Evolutionary conservation across 1,140 invertebrate species (phyloP).

Genomic region (Gonatopus flavifemur): DNA sequence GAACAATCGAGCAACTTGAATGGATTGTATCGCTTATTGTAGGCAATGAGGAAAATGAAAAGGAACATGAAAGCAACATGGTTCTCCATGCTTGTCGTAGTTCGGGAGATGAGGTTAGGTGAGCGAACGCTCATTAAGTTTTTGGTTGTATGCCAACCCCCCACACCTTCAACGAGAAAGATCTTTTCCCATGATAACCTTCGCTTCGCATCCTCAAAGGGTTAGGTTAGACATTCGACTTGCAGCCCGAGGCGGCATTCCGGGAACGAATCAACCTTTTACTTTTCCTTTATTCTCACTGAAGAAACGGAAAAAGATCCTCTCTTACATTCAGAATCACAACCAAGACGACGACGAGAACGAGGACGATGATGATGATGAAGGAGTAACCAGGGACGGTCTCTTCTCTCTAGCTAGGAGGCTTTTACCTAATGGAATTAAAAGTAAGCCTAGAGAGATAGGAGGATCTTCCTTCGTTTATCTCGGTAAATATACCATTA

Average conservation of each 20-base stretch:
- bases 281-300: slow-evolving; percentile 15
- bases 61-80: slow-evolving; percentile 2
- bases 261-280: no score
- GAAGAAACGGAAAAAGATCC: slow-evolving; percentile 1
- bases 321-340: no score
- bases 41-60: slow-evolving; percentile 5
- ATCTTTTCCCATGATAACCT: slow-evolving; percentile 41
- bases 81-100: not conserved
- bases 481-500: slow-evolving; percentile 43
- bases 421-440: slow-evolving; percentile 48
- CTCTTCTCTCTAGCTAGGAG: slow-evolving; percentile 11
- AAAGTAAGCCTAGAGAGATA: slow-evolving; percentile 51
- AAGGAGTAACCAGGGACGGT: no score
- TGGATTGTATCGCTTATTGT: no score
- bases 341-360: slow-evolving; percentile 8
- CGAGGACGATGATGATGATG: no score
- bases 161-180: slow-evolving; percentile 24
- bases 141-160: slow-evolving; percentile 46
- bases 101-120: not conserved
- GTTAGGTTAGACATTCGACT: slow-evolving; percentile 46
- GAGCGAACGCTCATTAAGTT: slow-evolving; percentile 39
- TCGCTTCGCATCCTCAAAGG: slow-evolving; percentile 42
- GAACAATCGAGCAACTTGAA: no score
- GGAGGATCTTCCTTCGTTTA: slow-evolving; percentile 34
- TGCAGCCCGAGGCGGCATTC: slow-evolving; percentile 26